phyloP scores from a whole-genome alignment of 2,113 vertebrate genomes.

The Brachionichthys hirsutus region DNA sequence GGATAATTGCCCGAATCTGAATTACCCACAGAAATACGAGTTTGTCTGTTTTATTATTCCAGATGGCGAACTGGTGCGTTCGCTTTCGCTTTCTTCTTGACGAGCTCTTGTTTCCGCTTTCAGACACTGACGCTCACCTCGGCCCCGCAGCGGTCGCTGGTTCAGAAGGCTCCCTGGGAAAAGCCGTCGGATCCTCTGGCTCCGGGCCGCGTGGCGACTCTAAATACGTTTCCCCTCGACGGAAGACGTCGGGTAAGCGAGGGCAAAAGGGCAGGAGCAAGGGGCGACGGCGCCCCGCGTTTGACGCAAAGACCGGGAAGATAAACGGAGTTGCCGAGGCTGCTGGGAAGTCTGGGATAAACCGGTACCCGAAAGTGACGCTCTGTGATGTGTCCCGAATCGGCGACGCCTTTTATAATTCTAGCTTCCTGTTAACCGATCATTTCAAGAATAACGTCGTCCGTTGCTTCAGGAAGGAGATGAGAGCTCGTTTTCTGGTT shows the following conservation, averaged over 20 bases:
- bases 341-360: constrained; percentile 1
- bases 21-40: too few species aligned
- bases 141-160: neutral
- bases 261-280: neutral
- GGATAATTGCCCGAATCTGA: too few species aligned
- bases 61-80: neutral
- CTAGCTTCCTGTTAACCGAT: constrained; percentile 40
- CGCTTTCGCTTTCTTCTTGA: constrained; percentile 12
- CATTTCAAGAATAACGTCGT: constrained; percentile 40
- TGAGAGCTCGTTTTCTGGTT: constrained; percentile 30
- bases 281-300: neutral
- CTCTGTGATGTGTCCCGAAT: constrained; percentile 54
- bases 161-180: constrained; percentile 28
- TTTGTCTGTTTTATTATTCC: neutral
- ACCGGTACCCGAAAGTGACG: constrained; percentile 38
- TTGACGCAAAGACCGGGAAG: neutral
- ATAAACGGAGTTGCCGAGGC: neutral
- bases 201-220: constrained; percentile 18
- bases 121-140: constrained; percentile 37
- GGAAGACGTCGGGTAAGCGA: constrained; percentile 11
- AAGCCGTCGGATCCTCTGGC: neutral
- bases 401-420: constrained; percentile 24
- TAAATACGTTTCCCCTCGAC: constrained; percentile 9
- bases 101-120: constrained; percentile 39
- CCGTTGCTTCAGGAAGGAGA: constrained; percentile 57